Conservation (phyloP, 2,797 vertebrate species). For the Pangasius krempfi region DNA sequence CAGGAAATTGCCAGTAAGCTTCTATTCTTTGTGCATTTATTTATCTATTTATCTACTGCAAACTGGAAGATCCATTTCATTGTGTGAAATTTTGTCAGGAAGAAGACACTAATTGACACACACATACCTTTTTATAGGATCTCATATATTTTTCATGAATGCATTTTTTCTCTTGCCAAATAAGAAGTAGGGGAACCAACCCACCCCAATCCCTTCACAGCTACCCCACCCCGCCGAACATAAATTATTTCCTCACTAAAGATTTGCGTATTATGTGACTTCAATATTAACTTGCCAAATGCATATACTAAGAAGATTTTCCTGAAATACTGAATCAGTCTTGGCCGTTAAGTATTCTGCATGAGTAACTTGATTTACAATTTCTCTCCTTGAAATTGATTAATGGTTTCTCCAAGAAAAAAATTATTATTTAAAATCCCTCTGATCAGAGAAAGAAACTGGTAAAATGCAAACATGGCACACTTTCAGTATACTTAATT, state of each 20-base stretch:
- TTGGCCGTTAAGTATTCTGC: slow-evolving; percentile 8
- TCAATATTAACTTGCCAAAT: slow-evolving; percentile 45
- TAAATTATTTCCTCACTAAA: slow-evolving; percentile 82
- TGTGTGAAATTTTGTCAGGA: slow-evolving; percentile 26
- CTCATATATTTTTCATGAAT: slow-evolving; percentile 41
- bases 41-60: slow-evolving; percentile 16
- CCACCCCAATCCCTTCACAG: slow-evolving; percentile 12
- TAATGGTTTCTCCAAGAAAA: background rate
- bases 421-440: background rate
- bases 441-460: slow-evolving; percentile 6
- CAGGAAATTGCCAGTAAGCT: background rate
- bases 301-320: background rate
- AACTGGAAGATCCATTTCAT: slow-evolving; percentile 13
- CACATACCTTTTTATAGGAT: slow-evolving; percentile 40
- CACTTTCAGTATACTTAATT: slow-evolving; percentile 14
- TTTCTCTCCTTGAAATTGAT: slow-evolving; percentile 13
- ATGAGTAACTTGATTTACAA: slow-evolving; percentile 2
- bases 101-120: slow-evolving; percentile 21
- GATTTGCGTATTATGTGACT: slow-evolving; percentile 71
- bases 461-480: slow-evolving; percentile 61
- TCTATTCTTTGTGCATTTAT: background rate
- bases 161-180: slow-evolving; percentile 39
- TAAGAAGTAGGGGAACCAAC: slow-evolving; percentile 17
- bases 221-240: slow-evolving; percentile 28
- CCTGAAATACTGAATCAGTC: background rate